Evolutionary conservation across 2,797 vertebrate species (phyloP), one percentile per base, ranked within the genome.

Genomic region (Aselliscus stoliczkanus): DNA sequence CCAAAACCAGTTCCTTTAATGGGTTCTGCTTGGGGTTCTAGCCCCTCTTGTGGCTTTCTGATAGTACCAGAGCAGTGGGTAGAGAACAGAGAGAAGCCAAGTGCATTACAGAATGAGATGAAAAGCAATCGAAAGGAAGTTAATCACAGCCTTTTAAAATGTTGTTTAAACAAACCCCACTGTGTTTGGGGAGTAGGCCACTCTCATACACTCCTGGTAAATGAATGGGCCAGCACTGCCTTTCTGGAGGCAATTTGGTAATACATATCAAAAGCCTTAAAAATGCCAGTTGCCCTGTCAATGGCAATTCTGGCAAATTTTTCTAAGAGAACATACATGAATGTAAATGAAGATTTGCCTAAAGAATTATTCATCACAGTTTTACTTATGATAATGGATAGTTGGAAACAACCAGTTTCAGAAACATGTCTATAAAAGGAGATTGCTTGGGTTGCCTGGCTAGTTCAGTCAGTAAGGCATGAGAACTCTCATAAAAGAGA

Each of bases 1-100:
- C 96, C 88, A 90, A 92, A 98, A 93, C 73, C 93, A 96, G 90
- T 94, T 92, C 47, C 25, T 72, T 73, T 93, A 96, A 65, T 93
- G 90, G 88, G 88, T 93, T 93, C 56, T 93, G 64, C 69, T 72
- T 80, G 29, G 64, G 86, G 69, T 88, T 96, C 94, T 96, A 69
- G 42, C 90, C 54, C 90, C 83, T 90, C 44, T 93, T 75, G 87
- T 75, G 88, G 79, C 42, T 97, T 92, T 90, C 86, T 89, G 79
- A 96, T 75, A 92, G 56, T 67, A 95, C 47, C 39, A 96, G 77
- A 90, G 42, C 92, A 90, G 64, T 88, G 88, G 39, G 60, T 37
- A 85, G 72, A 94, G 76, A 96, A 87, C 62, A 92, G 88, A 94
- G 87, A 75, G 56, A 95, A 34, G 47, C 75, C 7, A 9, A 39